Evolutionary conservation across 2,113 vertebrate species (phyloP).

Genomic region (Sebastes schlegelii): DNA sequence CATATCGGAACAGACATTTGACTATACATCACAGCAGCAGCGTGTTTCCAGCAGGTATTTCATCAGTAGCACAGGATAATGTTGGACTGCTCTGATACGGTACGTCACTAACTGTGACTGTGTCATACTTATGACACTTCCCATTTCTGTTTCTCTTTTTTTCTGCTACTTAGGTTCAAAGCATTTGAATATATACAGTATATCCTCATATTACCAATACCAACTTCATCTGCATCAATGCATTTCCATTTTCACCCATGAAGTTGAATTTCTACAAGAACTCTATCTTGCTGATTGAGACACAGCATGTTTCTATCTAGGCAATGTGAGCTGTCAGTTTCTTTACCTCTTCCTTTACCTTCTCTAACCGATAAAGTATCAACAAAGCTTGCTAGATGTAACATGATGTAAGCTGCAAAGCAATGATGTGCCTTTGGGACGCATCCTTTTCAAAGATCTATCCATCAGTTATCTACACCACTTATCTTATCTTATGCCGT

Average conservation of each 20-base stretch:
- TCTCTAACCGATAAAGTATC: neutral
- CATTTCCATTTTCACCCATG: neutral
- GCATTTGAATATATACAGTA: neutral
- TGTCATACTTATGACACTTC: neutral
- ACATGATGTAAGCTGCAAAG: neutral
- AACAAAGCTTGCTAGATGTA: neutral
- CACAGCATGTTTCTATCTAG: neutral
- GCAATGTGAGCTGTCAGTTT: neutral
- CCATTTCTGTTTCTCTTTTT: neutral
- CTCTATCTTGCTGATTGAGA: neutral
- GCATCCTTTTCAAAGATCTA: neutral
- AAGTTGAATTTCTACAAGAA: neutral
- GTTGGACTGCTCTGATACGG: neutral
- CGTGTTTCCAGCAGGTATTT: neutral
- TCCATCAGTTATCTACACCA: neutral
- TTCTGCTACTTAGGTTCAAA: neutral
- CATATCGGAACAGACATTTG: slow-evolving; percentile 4
- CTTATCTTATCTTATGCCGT: neutral
- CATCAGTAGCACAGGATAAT: neutral
- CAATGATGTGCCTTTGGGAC: neutral
- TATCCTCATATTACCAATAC: neutral
- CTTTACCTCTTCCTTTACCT: neutral
- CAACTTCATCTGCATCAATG: neutral
- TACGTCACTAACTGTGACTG: neutral
- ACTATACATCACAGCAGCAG: slow-evolving; percentile 11